Base-by-base conservation (phyloP, 2,888 invertebrate genomes). In the Zaprionus lineosus region DNA sequence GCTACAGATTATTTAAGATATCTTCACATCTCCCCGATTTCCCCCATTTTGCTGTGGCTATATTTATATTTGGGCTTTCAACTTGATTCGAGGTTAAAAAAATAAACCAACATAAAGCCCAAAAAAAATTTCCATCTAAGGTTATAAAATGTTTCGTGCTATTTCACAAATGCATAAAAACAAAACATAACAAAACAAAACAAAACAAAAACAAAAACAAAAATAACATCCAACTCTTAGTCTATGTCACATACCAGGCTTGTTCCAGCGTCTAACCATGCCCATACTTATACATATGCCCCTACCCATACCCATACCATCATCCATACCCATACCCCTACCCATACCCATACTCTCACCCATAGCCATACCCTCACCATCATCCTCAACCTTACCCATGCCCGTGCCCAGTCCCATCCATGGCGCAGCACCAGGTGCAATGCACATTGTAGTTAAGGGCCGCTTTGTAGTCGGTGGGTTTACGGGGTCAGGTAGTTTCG, bases 81-180 rank as follows among this genome's bases (percentile, higher is more conserved):
- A 73, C 63, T 67, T 60, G 67, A 58, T 74, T 74, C 76, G 84
- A 85, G 72, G 76, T 56, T 74, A 59, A 67, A 72, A 62, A 68
- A 75, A 77, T 83, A 82, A 78, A 67, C 44, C 58, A 68, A 67
- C 62, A 75, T 56, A 74, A 73, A 63, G 57, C 63, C 43, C n/a
- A n/a, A n/a, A n/a, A n/a, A n/a, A 55, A 75, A 64, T 68, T 78
- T 86, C 86, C 75, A 64, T 78, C 69, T 86, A 76, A 53, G 78
- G 84, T 61, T 78, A 82, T 78, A 86, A 78, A 78, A 86, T 86
- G 69, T 84, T 76, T 55, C 37, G 44, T 64, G 59, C 59, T 64
- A 72, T 75, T 75, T 78, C 73, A 78, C 77, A 84, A 84, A 81
- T 68, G 73, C 82, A 77, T 86, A 86, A 85, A 75, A 74, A 36